Evolutionary conservation across 2,797 vertebrate genomes (phyloP).

Genomic region (Myotis pilosus): DNA sequence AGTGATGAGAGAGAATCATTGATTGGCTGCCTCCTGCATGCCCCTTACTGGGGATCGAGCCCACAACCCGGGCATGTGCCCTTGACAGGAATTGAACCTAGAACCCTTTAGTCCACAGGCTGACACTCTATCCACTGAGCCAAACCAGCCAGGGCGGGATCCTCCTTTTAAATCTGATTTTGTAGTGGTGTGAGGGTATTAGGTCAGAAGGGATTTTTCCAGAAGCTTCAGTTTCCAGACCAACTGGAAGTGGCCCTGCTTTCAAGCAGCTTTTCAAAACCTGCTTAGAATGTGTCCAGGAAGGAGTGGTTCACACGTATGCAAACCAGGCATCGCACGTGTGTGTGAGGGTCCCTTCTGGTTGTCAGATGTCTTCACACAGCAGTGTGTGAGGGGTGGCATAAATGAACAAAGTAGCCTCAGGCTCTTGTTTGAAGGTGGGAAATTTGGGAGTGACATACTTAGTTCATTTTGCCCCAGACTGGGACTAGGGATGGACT

Average conservation of each 20-base stretch:
- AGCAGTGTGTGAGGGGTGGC: not conserved
- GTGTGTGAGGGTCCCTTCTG: no score
- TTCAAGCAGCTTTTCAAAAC: not conserved
- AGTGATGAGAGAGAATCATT: no score
- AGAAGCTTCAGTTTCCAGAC: not conserved
- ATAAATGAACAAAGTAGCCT: not conserved
- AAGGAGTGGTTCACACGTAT: fast-evolving
- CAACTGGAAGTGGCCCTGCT: not conserved
- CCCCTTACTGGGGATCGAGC: no score
- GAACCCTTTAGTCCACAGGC: no score
- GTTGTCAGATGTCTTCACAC: not conserved
- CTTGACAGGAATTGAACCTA: no score
- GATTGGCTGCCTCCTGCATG: no score
- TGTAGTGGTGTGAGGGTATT: not conserved
- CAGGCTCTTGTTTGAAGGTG: not conserved
- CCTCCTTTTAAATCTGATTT: not conserved
- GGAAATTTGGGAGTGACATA: not conserved
- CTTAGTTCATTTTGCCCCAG: not conserved
- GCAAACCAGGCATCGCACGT: fast-evolving
- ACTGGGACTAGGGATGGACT: fast-evolving
- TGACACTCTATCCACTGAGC: no score
- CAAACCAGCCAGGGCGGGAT: no score
- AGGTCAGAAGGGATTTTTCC: not conserved
- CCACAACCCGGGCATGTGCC: no score
- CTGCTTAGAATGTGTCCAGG: not conserved